Percentiles rank a stretch among this genome's conserved stretches.
Evolutionary conservation across 2,113 vertebrate species (phyloP).

Genomic region (Holacanthus passer): DNA sequence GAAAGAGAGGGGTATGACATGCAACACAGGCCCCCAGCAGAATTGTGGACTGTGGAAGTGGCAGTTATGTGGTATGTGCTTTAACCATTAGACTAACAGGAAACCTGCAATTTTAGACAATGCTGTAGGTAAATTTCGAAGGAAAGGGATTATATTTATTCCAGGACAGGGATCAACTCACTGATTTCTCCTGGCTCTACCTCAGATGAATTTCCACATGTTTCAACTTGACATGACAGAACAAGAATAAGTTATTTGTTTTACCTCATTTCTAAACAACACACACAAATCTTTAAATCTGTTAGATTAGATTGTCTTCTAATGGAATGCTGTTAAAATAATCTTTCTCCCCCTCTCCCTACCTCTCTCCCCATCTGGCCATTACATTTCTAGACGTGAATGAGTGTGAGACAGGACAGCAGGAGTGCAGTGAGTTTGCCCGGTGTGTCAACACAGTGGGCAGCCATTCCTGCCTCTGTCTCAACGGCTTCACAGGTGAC

Average conservation of each 20-base stretch:
- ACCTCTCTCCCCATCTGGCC: neutral
- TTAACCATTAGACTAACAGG: too few relatives aligned
- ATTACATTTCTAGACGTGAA: slow-evolving; percentile 79
- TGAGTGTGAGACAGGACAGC: slow-evolving; percentile 79
- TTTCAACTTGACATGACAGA: neutral
- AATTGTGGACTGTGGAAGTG: too few relatives aligned
- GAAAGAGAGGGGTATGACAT: too few relatives aligned
- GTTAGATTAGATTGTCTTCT: neutral
- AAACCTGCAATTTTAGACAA: neutral
- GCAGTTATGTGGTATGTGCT: too few relatives aligned
- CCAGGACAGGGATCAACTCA: neutral
- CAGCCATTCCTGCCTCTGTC: slow-evolving; percentile 82
- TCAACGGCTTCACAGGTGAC: slow-evolving; percentile 85
- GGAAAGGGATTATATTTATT: neutral
- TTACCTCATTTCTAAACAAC: neutral
- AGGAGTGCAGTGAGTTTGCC: slow-evolving; percentile 83
- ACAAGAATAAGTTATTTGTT: neutral
- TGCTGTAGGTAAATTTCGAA: neutral
- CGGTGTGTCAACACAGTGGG: slow-evolving; percentile 84
- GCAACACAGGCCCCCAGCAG: too few relatives aligned
- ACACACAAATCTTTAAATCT: neutral
- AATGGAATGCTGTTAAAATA: neutral
- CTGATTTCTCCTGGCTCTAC: neutral
- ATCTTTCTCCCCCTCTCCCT: neutral
- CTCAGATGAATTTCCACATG: neutral